phyloP scores from a whole-genome alignment of 2,113 vertebrate species.

The Sorex araneus region DNA sequence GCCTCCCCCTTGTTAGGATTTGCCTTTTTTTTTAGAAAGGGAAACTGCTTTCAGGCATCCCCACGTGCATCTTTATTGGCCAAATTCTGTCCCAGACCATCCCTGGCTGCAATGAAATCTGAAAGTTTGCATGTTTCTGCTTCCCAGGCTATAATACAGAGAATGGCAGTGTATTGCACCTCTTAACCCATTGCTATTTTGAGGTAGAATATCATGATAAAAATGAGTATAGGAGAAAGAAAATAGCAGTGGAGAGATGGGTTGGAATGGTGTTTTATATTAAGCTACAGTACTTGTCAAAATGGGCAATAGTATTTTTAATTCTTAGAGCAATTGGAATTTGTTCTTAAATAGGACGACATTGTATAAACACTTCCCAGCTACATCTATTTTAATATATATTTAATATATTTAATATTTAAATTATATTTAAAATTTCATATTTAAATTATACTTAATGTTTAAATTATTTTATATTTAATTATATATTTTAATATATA shows the following conservation, averaged over 20 bases:
- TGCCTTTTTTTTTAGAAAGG: background rate
- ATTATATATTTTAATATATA: slow-evolving; percentile 43
- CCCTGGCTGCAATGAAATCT: background rate
- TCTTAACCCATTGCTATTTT: too few species aligned
- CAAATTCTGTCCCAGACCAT: background rate
- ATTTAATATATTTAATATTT: too few species aligned
- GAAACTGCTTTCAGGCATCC: background rate
- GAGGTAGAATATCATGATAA: too few species aligned
- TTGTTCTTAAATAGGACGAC: background rate
- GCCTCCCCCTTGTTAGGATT: background rate
- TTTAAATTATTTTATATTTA: too few species aligned
- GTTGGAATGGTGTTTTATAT: background rate
- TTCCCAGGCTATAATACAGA: background rate
- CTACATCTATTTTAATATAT: slow-evolving; percentile 19
- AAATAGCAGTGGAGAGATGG: background rate
- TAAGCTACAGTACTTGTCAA: slow-evolving; percentile 29
- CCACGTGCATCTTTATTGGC: background rate
- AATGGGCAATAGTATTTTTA: background rate
- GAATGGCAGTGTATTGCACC: background rate
- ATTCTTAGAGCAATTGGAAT: slow-evolving; percentile 43
- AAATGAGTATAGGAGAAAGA: too few species aligned
- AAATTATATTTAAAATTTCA: too few species aligned
- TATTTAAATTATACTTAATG: too few species aligned
- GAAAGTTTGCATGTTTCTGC: background rate
- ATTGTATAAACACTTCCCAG: slow-evolving; percentile 11